phyloP scores from a whole-genome alignment of 2,797 vertebrate species.

The Loris lydekkerianus region DNA sequence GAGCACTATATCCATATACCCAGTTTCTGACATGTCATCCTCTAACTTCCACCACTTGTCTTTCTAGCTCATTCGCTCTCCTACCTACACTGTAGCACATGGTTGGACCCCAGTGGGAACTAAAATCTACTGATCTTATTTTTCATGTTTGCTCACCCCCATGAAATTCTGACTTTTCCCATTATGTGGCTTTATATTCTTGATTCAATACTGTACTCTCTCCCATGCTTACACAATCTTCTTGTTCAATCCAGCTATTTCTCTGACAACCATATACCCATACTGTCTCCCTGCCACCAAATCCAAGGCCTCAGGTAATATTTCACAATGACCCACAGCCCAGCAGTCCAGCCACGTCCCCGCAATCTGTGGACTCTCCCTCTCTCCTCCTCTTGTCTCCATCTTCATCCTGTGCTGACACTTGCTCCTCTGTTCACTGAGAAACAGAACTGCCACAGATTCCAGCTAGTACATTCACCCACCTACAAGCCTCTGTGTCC shows the following conservation, averaged over 20 bases:
- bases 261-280: not conserved
- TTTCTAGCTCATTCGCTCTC: not conserved
- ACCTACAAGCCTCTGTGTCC: too few species aligned
- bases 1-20: not conserved
- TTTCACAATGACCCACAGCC: not conserved
- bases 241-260: not conserved
- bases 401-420: not conserved
- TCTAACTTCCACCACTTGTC: not conserved
- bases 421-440: not conserved
- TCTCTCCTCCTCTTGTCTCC: not conserved
- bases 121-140: not conserved
- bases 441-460: not conserved
- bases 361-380: not conserved
- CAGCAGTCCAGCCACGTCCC: not conserved
- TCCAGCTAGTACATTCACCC: not conserved
- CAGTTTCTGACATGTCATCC: not conserved
- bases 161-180: not conserved
- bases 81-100: not conserved
- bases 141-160: not conserved
- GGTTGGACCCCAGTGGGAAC: not conserved
- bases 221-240: not conserved
- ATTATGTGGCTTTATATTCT: not conserved
- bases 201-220: not conserved
- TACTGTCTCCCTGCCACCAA: not conserved
- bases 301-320: not conserved